phyloP scores from a whole-genome alignment of 2,888 invertebrate species.

The Heteromurus nitidus region DNA sequence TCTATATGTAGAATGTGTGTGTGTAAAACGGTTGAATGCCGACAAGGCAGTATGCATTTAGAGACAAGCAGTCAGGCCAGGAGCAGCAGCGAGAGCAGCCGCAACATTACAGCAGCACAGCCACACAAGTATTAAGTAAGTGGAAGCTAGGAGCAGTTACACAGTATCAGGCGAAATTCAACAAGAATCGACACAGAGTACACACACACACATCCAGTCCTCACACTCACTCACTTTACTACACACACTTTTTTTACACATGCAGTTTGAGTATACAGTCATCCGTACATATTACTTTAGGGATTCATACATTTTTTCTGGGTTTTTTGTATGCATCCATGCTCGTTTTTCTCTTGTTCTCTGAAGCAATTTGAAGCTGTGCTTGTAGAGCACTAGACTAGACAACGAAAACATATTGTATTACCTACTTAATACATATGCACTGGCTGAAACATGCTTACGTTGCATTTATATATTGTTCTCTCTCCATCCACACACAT shows the following conservation, averaged over 20 bases:
- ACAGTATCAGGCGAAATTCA: slow-evolving; percentile 27
- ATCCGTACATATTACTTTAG: no score
- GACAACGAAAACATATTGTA: background rate
- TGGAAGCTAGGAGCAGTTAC: slow-evolving; percentile 46
- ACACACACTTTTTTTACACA: slow-evolving; percentile 25
- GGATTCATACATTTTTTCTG: no score
- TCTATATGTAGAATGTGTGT: background rate
- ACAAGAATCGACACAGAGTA: slow-evolving; percentile 25
- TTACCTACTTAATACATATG: slow-evolving; percentile 14
- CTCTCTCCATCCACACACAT: slow-evolving; percentile 1
- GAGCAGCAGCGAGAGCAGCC: slow-evolving; percentile 40
- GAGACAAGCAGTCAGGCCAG: slow-evolving; percentile 20
- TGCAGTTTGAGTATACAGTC: background rate
- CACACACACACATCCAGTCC: slow-evolving; percentile 4
- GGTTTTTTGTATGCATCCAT: background rate
- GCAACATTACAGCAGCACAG: slow-evolving; percentile 59
- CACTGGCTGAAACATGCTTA: slow-evolving; percentile 29
- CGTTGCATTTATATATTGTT: slow-evolving; percentile 23
- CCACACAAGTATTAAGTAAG: slow-evolving; percentile 54
- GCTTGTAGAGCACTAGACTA: slow-evolving; percentile 7
- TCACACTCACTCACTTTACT: slow-evolving; percentile 17
- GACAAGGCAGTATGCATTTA: background rate
- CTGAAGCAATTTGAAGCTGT: background rate
- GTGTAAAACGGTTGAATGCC: slow-evolving; percentile 8
- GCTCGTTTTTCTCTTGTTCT: background rate